phyloP scores from a whole-genome alignment of 2,888 invertebrate genomes.

The Pachliopta kotzebuea region DNA sequence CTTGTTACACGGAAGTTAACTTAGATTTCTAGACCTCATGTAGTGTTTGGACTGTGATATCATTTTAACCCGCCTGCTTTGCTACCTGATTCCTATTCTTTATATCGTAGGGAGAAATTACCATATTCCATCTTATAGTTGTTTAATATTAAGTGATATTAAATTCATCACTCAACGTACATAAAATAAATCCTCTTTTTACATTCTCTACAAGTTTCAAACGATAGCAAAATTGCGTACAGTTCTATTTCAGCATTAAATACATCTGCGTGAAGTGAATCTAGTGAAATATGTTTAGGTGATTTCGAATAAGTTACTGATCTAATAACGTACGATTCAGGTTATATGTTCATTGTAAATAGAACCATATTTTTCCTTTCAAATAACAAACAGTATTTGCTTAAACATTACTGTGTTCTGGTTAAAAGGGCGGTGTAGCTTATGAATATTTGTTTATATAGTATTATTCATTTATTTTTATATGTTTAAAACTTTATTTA shows the following conservation, averaged over 20 bases:
- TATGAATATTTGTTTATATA: too few relatives aligned
- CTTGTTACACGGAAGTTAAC: too few relatives aligned
- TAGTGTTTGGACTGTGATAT: too few relatives aligned
- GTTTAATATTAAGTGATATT: not conserved
- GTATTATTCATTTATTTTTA: too few relatives aligned
- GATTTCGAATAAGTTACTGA: not conserved
- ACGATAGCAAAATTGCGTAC: not conserved
- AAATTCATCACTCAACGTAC: not conserved
- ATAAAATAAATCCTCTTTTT: not conserved
- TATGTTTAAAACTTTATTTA: too few relatives aligned
- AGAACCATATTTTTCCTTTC: not conserved
- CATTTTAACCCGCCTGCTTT: too few relatives aligned
- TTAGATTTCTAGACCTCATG: too few relatives aligned
- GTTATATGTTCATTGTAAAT: not conserved
- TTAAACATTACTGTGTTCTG: too few relatives aligned
- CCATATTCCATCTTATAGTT: too few relatives aligned
- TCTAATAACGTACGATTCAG: not conserved
- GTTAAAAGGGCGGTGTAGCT: too few relatives aligned
- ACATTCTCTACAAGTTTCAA: not conserved
- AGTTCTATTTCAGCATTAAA: not conserved
- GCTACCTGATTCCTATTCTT: too few relatives aligned
- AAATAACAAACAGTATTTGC: not conserved
- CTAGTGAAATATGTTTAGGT: not conserved
- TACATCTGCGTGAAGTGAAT: not conserved
- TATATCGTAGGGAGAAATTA: too few relatives aligned